phyloP scores from a whole-genome alignment of 2,113 vertebrate species.

The Amazona vittata region DNA sequence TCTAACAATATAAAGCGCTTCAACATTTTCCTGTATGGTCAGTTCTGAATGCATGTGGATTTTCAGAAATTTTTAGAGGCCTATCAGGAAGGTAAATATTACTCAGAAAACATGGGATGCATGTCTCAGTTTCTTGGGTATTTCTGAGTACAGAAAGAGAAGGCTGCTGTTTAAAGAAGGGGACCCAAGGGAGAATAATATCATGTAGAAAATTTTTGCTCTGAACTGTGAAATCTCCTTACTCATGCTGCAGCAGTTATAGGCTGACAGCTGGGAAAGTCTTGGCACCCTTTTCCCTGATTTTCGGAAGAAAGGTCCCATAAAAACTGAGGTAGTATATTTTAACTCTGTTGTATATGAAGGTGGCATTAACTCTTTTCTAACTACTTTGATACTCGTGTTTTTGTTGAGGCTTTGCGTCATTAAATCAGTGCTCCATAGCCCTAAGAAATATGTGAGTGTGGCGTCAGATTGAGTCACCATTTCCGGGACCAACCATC shows the following conservation, averaged over 20 bases:
- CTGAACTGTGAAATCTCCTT: not conserved
- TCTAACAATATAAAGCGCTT: not conserved
- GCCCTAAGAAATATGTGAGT: not conserved
- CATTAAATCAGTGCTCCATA: not conserved
- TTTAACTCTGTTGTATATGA: not conserved
- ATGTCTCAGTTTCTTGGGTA: not conserved
- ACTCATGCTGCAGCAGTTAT: not conserved
- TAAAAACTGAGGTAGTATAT: not conserved
- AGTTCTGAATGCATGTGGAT: not conserved
- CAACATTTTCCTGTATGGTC: not conserved
- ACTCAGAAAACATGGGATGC: not conserved
- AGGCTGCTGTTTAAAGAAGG: not conserved
- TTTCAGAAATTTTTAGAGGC: not conserved
- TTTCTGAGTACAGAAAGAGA: not conserved
- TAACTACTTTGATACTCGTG: rapidly evolving
- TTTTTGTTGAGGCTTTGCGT: not conserved
- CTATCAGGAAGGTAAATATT: not conserved
- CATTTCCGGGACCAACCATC: not conserved
- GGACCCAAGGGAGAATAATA: not conserved
- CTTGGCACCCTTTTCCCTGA: not conserved
- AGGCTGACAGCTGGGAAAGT: not conserved
- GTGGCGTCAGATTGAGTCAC: not conserved
- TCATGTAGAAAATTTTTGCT: not conserved
- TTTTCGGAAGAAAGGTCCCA: not conserved
- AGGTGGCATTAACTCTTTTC: not conserved